Evolutionary conservation across 1,140 invertebrate species (phyloP), one percentile per base, ranked within the genome.

Genomic region (Antheraea pernyi): DNA sequence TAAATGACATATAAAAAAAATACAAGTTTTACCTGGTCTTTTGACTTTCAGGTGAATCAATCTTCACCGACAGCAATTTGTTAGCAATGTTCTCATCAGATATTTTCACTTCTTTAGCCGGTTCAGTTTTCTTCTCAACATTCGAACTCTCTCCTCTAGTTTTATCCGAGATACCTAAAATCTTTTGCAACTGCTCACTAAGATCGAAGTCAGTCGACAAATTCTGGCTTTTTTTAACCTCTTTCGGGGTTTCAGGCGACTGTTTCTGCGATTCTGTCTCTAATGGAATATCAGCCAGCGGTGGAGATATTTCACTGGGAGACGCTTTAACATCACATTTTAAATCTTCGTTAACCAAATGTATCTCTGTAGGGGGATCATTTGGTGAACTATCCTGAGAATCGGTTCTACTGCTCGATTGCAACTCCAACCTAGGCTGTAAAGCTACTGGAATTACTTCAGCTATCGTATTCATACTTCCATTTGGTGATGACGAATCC

Each of bases 151-250:
- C 87, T 6, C 78, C 80, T 0, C 89, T 72, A 0, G 90, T 85
- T 70, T 92, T 92, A 62, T 93, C 90, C 7, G 91, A 85, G 37
- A 93, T 93, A 39, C 92, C 92, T 19, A 93, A 73, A 67, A 93
- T 93, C 69, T 93, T 93, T 68, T 93, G 91, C 62, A 93, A 73
- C 69, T 93, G 92, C 71, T 93, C 92, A 74, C 90, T 92, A 7
- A 93, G 73, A 77, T 93, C 91, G 67, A 93, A 93, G 69, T 93
- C 92, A 9, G 91, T 92, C 8, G 91, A 91, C 19, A 93, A 71
- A 75, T 92, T 92, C 71, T 93, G 92, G 77, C 89, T 92, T 69
- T 91, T 93, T 77, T 93, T 93, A 0, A 92, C 78, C 69, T 90
- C 88, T 65, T 92, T 92, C 7, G 87, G 88, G 4, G 87, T 88